These are phyloP conservation scores for Salarias fasciatus DNA, from an alignment of 2,797 vertebrate species.

Conservation along the genomic window DNA sequence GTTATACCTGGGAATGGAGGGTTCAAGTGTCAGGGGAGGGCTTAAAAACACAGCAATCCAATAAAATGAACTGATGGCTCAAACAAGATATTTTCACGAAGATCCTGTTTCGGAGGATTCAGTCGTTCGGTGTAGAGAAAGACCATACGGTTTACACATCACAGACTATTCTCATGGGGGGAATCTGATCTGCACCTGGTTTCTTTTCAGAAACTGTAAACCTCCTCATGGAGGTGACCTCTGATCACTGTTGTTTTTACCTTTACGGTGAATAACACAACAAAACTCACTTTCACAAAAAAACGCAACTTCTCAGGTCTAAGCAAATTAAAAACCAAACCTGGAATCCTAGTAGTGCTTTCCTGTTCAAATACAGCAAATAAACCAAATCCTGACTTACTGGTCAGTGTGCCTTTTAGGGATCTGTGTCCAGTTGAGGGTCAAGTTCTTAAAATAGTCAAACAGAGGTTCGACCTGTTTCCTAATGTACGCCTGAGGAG, in stretches of 20 bases:
- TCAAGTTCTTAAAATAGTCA: conserved; percentile 56
- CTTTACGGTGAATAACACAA: background rate
- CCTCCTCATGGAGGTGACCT: no score
- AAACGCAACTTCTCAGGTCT: background rate
- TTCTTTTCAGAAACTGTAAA: no score
- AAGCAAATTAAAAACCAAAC: background rate
- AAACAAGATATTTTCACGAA: no score
- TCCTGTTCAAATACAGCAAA: no score
- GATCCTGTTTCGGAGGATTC: no score
- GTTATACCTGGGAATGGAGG: conserved; percentile 80
- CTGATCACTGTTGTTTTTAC: no score
- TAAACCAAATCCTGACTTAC: conserved; percentile 86
- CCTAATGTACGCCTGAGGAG: conserved; percentile 83
- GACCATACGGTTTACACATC: background rate
- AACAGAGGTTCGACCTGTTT: conserved; percentile 87
- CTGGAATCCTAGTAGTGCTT: background rate
- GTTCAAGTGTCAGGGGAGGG: background rate
- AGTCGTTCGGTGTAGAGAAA: background rate
- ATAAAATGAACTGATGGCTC: no score
- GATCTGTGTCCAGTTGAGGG: conserved; percentile 49
- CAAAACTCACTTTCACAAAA: background rate
- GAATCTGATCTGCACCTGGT: background rate
- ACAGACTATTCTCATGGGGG: background rate
- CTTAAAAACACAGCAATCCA: no score
- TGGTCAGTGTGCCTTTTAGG: conserved; percentile 82